Evolutionary conservation across 2,797 vertebrate species (phyloP).

Genomic region (Holocentrus rufus): DNA sequence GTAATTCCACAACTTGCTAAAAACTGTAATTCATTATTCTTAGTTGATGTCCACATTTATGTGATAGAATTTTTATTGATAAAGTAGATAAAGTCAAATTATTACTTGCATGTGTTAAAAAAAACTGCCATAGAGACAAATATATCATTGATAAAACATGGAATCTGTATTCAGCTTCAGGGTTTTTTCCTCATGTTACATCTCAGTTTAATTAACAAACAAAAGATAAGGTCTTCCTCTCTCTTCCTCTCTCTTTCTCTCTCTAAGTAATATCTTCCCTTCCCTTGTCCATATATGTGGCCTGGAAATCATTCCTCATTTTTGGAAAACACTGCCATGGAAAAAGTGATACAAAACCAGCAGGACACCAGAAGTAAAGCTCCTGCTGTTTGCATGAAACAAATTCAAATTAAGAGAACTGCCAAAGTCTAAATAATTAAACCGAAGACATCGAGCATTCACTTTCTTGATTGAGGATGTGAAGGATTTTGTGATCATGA

Average conservation of each 20-base stretch:
- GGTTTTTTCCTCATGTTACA: slow-evolving; percentile 1
- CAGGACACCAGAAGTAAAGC: background rate
- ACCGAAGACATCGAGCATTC: slow-evolving; percentile 29
- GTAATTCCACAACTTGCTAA: slow-evolving; percentile 4
- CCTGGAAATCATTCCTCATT: slow-evolving; percentile 6
- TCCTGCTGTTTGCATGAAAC: slow-evolving; percentile 14
- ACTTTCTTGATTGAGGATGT: slow-evolving; percentile 47
- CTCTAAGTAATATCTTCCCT: background rate
- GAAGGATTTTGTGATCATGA: slow-evolving; percentile 53
- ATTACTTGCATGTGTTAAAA: too few relatives aligned
- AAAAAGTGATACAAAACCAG: slow-evolving; percentile 15
- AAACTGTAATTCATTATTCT: background rate
- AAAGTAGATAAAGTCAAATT: too few relatives aligned
- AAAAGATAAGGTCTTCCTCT: background rate
- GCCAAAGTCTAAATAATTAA: slow-evolving; percentile 3
- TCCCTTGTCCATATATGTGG: slow-evolving; percentile 12
- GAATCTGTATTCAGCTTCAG: background rate
- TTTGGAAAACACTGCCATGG: slow-evolving; percentile 12
- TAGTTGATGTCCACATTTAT: background rate
- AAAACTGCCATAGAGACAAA: background rate
- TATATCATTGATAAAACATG: background rate
- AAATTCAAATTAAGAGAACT: background rate
- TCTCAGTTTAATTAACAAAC: slow-evolving; percentile 9
- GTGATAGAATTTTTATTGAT: too few relatives aligned
- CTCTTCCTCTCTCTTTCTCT: too few relatives aligned